These are phyloP conservation scores for Pseudanteris insignis DNA, from an alignment of 2,888 invertebrate genomes.

Conservation along the genomic window DNA sequence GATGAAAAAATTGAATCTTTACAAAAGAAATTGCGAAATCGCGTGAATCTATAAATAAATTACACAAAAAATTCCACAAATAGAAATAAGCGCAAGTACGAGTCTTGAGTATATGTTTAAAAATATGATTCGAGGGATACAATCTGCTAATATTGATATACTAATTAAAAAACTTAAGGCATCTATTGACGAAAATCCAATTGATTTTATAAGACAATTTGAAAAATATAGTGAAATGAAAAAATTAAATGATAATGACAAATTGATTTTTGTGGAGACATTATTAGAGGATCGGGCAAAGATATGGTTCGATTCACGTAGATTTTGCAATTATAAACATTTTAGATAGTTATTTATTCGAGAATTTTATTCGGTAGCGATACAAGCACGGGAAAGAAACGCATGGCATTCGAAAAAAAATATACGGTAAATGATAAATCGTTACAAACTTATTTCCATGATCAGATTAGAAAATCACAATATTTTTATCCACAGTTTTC, in stretches of 20 bases:
- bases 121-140: slow-evolving; percentile 6
- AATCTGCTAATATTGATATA: slow-evolving; percentile 13
- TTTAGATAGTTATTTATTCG: slow-evolving; percentile 9
- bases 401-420: slow-evolving; percentile 9
- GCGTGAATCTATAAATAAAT: background rate
- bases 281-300: slow-evolving; percentile 9
- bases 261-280: slow-evolving; percentile 9
- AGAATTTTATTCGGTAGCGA: slow-evolving; percentile 23
- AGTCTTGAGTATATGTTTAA: slow-evolving; percentile 1
- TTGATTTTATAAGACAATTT: slow-evolving; percentile 19
- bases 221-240: slow-evolving; percentile 22
- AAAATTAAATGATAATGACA: background rate
- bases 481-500: slow-evolving; percentile 25
- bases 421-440: slow-evolving; percentile 7
- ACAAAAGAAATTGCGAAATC: background rate
- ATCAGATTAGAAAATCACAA: slow-evolving; percentile 15
- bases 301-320: slow-evolving; percentile 6
- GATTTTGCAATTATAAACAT: slow-evolving; percentile 1
- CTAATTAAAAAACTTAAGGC: slow-evolving; percentile 11
- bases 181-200: slow-evolving; percentile 8
- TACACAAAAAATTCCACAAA: no score
- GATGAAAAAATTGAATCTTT: background rate
- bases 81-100: no score
- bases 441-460: slow-evolving; percentile 21
- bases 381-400: slow-evolving; percentile 12